Evolutionary conservation across 2,888 invertebrate species (phyloP), one percentile per base, ranked within the genome.

Genomic region (Cylindroiulus punctatus): DNA sequence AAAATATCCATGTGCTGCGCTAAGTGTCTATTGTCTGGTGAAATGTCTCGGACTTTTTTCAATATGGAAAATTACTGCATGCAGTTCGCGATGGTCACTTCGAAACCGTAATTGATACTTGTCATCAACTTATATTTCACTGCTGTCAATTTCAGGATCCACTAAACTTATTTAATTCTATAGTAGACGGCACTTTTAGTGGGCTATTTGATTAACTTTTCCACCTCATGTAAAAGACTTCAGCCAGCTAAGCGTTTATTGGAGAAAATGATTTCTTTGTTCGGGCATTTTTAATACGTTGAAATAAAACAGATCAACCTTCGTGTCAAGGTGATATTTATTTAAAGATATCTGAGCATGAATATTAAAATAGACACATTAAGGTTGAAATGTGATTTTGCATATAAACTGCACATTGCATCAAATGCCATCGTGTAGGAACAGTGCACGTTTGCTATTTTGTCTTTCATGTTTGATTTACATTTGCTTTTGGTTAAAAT

Each of bases 61-160:
- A 76, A 76, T 10, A 12, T 30, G 30, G 30, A 76, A 76, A 76
- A 76, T 76, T 30, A 76, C 30, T 14, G 76, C 26, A 76, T 14
- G 76, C 26, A 76, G 76, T 76, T 14, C 14, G 26, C 30, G 76
- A 76, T 30, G 76, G 76, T 17, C 30, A 30, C 22, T 30, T 76
- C 17, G 76, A 76, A 76, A 76, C 76, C 30, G 17, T 76, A 76
- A 76, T 76, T 76, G 76, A 76, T 76, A 76, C 76, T 76, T 76
- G 76, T 76, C 76, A 76, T 76, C 30, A 76, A 3, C 14, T 30
- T 76, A 30, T 76, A 30, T 17, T 76, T 76, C 76, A 76, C 17
- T 76, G 30, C 76, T 76, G 76, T 76, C 30, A 14, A 30, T 30
- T 52, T n/a, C 52, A 52, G 30, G 30, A 30, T 65, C 26, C 65